A percentile compares a stretch with the other conserved stretches of the same genome.
Evolutionary conservation across 2,888 invertebrate genomes (phyloP).

Genomic region (Amorpha juglandis): DNA sequence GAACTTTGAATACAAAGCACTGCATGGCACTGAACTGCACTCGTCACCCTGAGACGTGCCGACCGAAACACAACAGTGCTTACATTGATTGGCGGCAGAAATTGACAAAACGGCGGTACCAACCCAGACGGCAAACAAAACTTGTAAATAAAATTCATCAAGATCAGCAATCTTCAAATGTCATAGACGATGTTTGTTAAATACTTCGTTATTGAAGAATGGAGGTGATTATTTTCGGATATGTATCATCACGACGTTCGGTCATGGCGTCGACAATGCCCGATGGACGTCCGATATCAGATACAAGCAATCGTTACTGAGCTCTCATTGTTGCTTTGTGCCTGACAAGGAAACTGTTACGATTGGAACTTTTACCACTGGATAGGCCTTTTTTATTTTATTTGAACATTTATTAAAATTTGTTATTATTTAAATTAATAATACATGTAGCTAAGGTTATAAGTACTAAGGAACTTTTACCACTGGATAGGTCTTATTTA

Average conservation of each 20-base stretch:
- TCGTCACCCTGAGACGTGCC: no score
- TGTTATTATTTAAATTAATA: no score
- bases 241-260: not conserved
- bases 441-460: no score
- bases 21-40: no score
- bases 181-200: not conserved
- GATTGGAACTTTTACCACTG: not conserved
- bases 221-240: conserved; percentile 11
- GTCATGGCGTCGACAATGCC: not conserved
- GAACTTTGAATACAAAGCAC: no score
- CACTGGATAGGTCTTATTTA: no score
- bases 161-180: not conserved
- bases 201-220: conserved; percentile 8
- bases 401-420: not conserved
- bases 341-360: conserved; percentile 8
- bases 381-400: not conserved
- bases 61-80: no score
- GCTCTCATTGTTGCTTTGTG: conserved; percentile 22
- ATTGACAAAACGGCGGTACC: no score
- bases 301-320: conserved; percentile 9
- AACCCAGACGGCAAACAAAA: no score
- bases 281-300: conserved; percentile 9
- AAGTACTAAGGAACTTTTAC: no score
- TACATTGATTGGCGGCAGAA: no score
- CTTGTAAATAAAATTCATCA: no score